phyloP scores from a whole-genome alignment of 2,797 vertebrate species.

The Leptoclinus maculatus region DNA sequence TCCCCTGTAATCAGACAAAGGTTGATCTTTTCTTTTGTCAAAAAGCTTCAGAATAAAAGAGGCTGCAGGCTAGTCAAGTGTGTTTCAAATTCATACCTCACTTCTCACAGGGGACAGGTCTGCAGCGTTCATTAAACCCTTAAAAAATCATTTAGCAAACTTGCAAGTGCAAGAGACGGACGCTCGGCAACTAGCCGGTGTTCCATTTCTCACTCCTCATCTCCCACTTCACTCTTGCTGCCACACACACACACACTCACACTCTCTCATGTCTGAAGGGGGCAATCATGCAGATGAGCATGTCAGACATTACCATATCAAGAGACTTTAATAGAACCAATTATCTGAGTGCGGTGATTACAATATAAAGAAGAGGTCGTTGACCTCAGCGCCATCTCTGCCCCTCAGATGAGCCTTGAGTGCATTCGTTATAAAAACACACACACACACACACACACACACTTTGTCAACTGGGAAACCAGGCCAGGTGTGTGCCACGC shows the following conservation, averaged over 20 bases:
- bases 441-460: conserved; percentile 23
- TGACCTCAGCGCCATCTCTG: conserved; percentile 64
- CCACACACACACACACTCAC: conserved; percentile 1
- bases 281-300: conserved; percentile 73
- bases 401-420: conserved; percentile 40
- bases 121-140: conserved; percentile 11
- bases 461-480: conserved; percentile 10
- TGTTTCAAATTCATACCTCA: conserved; percentile 23
- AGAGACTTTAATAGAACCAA: conserved; percentile 75
- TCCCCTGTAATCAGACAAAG: conserved; percentile 19
- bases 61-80: neutral
- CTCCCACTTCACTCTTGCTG: conserved; percentile 4
- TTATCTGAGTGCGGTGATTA: conserved; percentile 72
- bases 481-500: conserved; percentile 39
- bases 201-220: conserved; percentile 14
- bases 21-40: conserved; percentile 18
- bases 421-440: conserved; percentile 37
- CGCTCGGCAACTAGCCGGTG: neutral
- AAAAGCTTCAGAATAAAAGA: conserved; percentile 9
- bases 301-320: conserved; percentile 78
- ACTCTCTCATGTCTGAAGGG: conserved; percentile 40
- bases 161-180: neutral
- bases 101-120: neutral
- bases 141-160: conserved; percentile 19
- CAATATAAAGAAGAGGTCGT: conserved; percentile 68